Base-by-base conservation (phyloP, 92 coral and sea anemone species). In the Epizoanthus stellaris region DNA sequence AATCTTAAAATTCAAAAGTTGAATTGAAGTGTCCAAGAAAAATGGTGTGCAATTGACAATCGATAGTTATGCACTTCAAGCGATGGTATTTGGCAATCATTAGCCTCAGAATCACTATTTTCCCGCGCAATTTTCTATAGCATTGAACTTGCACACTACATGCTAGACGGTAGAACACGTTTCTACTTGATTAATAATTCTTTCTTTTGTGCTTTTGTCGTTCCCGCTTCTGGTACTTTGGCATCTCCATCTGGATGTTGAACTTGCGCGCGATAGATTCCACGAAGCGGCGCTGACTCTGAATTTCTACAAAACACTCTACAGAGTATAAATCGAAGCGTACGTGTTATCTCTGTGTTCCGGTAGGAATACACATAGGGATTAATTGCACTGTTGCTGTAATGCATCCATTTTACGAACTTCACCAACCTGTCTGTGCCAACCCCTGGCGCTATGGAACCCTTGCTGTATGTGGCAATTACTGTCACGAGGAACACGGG, bases 331-430 rank as follows among this genome's bases (percentile, higher is more conserved):
- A 61, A 67, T 45, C 89, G 91, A 59, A 92, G 91, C 9, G 95
- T 92, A 15, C 40, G 72, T 14, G 76, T 87, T 84, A 95, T 93
- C 61, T 93, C 93, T 12, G 75, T 81, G 91, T 95, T 95, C 60
- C 98, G 88, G 89, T 76, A 95, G 19, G 98, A 92, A 72, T 95
- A 95, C 70, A 95, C 76, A 76, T 93, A 93, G 11, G 98, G 98
- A 60, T 95, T 91, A 8, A 93, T 57, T 1, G 97, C 92, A 56
- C 98, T 95, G 86, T 95, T 91, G 62, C 93, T 83, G 56, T 91
- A 95, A 82, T 95, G 98, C 93, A 94, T 92, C 87, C 93, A 93
- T 67, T 95, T 95, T 57, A 91, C 96, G 67, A 95, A 93, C 77
- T 85, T 92, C 38, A 94, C 85, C 14, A 95, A 87, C 23, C 93